Evolutionary conservation across 2,797 vertebrate species (phyloP), one percentile per base, ranked within the genome.

Genomic region (Sebastes taczanowskii): DNA sequence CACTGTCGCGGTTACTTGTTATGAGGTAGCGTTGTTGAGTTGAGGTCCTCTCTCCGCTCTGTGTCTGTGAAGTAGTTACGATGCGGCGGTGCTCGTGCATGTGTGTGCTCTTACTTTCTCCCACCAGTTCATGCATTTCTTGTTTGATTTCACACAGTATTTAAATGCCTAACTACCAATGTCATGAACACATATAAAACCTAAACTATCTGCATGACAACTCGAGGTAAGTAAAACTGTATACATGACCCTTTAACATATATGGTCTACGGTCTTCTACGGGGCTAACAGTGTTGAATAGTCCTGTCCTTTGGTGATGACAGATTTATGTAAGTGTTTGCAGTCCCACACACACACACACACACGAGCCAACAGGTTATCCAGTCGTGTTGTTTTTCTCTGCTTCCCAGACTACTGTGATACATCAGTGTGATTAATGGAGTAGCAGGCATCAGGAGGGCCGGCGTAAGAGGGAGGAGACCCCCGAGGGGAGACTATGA

Each of bases 361-460:
- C 60, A 59, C 29, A 13, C 6, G 8, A 84, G 75, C 70, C 88
- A 86, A 89, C 92, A 91, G 87, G 88, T 90, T 88, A 88, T 82
- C 83, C 83, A 83, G 83, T 76, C 6, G 34, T 88, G 86, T 89
- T 92, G 90, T 92, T 90, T 90, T 88, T 73, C 88, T 85, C 84
- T 77, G 82, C 88, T 73, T 85, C 77, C 82, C 66, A 60, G 87
- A 88, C 82, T 66, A 49, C 83, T 55, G 88, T 52, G 81, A 89
- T 93, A 81, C 88, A 93, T 94, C 92, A 91, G 89, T 69, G 85
- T 94, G 93, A 94, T 94, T 94, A 94, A 95, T 95, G 93, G 91
- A 88, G 88, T 75, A 68, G 81, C 84, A 52, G 87, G 82, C 76
- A 74, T 85, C 81, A 86, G 83, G 89, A 82, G 91, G 89, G 68